Evolutionary conservation across 2,888 invertebrate genomes (phyloP).

Genomic region (Lasioglossum figueresi): DNA sequence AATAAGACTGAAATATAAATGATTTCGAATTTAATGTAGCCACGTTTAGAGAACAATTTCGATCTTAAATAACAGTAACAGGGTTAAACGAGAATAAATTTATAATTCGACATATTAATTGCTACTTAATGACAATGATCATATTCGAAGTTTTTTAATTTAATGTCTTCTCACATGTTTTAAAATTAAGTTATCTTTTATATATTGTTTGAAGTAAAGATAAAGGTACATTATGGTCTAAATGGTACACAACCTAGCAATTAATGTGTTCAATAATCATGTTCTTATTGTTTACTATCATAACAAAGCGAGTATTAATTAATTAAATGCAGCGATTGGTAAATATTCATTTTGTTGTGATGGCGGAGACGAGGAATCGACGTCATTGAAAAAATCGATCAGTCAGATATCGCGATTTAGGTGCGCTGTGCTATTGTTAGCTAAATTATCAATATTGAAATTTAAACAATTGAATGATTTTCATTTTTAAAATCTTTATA

Average conservation of each 20-base stretch:
- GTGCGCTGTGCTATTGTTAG: not conserved
- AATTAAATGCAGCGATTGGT: not conserved
- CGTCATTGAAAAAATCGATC: not conserved
- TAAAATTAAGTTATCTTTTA: not conserved
- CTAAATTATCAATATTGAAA: not conserved
- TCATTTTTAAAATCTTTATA: not conserved
- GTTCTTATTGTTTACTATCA: slow-evolving; percentile 6
- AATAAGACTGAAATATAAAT: not conserved
- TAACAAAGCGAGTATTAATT: not conserved
- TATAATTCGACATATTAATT: slow-evolving; percentile 29
- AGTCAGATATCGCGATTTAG: not conserved
- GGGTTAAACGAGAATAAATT: slow-evolving; percentile 34
- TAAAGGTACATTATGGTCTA: not conserved
- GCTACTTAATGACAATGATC: not conserved
- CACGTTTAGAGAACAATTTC: slow-evolving; percentile 1
- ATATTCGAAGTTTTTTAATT: not conserved
- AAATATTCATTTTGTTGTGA: not conserved
- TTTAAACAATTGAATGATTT: not conserved
- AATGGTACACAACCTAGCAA: slow-evolving; percentile 1
- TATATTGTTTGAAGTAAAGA: not conserved
- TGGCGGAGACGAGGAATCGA: slow-evolving; percentile 11
- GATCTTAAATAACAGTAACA: slow-evolving; percentile 9
- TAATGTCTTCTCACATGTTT: not conserved
- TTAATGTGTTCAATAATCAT: slow-evolving; percentile 39
- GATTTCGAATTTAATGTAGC: not conserved